Conservation (phyloP, 2,888 invertebrate species). For the Drosophila buzzatii region DNA sequence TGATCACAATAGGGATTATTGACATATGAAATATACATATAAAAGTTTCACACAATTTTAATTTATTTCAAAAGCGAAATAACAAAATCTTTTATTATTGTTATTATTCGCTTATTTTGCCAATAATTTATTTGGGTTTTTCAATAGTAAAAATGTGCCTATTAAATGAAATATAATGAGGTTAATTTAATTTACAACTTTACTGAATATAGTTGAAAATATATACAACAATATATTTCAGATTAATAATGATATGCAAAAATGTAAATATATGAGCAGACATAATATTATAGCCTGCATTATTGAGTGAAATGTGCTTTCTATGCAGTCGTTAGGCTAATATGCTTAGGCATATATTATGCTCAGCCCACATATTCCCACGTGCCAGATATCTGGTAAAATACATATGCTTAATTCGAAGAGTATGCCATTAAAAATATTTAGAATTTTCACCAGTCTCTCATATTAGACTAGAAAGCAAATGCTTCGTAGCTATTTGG, state of each 20-base stretch:
- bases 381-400: slow-evolving; percentile 44
- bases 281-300: not conserved
- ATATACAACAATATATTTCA: not conserved
- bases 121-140: no score
- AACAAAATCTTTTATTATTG: no score
- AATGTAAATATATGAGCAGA: not conserved
- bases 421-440: slow-evolving; percentile 31
- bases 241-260: not conserved
- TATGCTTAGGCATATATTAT: slow-evolving; percentile 1
- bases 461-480: slow-evolving; percentile 38
- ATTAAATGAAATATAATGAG: no score
- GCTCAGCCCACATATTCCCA: slow-evolving; percentile 23
- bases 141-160: no score
- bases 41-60: no score
- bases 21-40: not conserved
- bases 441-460: slow-evolving; percentile 44
- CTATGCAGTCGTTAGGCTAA: not conserved
- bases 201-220: not conserved
- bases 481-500: slow-evolving; percentile 44
- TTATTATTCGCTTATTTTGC: no score
- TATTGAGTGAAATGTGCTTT: not conserved
- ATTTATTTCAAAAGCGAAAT: not conserved
- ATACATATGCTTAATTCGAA: slow-evolving; percentile 13
- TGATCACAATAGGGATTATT: not conserved
- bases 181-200: no score